Evolutionary conservation across 2,113 vertebrate genomes (phyloP).

Genomic region (Edolisoma coerulescens): DNA sequence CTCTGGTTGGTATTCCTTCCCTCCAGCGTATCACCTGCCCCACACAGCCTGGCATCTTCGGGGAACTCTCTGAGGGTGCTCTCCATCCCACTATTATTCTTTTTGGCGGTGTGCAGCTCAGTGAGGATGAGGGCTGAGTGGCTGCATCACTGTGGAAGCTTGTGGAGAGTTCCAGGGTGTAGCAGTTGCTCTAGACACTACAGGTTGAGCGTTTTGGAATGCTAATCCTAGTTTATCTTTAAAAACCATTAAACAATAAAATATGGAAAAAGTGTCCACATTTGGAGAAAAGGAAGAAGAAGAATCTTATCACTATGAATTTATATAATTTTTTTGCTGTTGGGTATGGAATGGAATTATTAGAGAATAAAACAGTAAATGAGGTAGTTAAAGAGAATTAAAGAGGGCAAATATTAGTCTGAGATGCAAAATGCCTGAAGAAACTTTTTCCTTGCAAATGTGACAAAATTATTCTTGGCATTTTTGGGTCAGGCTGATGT

Average conservation of each 20-base stretch:
- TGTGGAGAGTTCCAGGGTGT: background rate
- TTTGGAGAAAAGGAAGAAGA: background rate
- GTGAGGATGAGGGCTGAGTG: background rate
- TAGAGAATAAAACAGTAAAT: background rate
- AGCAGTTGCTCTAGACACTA: background rate
- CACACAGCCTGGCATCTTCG: background rate
- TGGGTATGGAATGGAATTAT: background rate
- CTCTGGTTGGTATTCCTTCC: background rate
- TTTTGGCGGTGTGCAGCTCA: background rate
- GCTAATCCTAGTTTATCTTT: background rate
- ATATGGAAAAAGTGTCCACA: background rate
- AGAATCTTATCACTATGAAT: background rate
- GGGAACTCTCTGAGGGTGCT: background rate
- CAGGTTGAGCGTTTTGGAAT: background rate
- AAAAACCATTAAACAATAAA: background rate
- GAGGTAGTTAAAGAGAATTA: background rate
- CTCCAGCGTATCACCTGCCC: fast-evolving
- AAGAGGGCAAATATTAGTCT: background rate
- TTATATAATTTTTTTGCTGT: background rate
- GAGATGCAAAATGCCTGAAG: background rate
- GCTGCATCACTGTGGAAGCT: background rate
- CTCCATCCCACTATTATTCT: fast-evolving
- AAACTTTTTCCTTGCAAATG: background rate
- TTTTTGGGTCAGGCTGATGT: conserved; percentile 36
- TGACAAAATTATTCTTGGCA: conserved; percentile 42